Evolutionary conservation across 1,140 invertebrate species (phyloP).

Genomic region (Drosophila bocki): DNA sequence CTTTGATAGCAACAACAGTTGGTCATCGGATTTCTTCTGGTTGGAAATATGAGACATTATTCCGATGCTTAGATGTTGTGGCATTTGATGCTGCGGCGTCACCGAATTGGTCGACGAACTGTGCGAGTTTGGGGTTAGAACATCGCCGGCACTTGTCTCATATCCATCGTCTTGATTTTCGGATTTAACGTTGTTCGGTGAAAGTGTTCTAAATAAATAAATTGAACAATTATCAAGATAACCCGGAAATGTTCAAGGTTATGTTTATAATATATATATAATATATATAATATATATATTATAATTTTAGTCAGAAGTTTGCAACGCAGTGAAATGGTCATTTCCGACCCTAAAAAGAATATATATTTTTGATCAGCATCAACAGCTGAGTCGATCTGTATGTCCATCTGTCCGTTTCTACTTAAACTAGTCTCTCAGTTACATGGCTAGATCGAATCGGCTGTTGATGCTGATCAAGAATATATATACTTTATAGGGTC

Average conservation of each 20-base stretch:
- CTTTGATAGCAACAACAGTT: slow-evolving; percentile 20
- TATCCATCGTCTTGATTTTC: slow-evolving; percentile 94
- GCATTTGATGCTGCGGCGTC: slow-evolving; percentile 82
- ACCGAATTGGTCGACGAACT: slow-evolving; percentile 87
- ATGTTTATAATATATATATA: no score
- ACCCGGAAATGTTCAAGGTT: background rate
- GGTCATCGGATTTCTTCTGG: slow-evolving; percentile 57
- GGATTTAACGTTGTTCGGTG: slow-evolving; percentile 87
- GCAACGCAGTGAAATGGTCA: no score
- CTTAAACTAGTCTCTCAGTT: no score
- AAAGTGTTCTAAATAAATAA: slow-evolving; percentile 63
- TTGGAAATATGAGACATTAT: slow-evolving; percentile 23
- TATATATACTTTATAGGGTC: no score
- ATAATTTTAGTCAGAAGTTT: no score
- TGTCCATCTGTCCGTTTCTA: no score
- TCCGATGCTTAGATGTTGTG: slow-evolving; percentile 46
- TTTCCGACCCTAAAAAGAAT: no score
- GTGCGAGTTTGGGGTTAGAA: slow-evolving; percentile 87
- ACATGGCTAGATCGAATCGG: no score
- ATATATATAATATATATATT: no score
- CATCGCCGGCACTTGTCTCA: slow-evolving; percentile 93
- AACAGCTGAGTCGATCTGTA: no score
- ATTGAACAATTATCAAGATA: background rate
- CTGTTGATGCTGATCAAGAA: no score
- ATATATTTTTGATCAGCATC: no score